These are phyloP conservation scores for Crocuta crocuta DNA, from an alignment of 2,113 vertebrate genomes.

Conservation along the genomic window DNA sequence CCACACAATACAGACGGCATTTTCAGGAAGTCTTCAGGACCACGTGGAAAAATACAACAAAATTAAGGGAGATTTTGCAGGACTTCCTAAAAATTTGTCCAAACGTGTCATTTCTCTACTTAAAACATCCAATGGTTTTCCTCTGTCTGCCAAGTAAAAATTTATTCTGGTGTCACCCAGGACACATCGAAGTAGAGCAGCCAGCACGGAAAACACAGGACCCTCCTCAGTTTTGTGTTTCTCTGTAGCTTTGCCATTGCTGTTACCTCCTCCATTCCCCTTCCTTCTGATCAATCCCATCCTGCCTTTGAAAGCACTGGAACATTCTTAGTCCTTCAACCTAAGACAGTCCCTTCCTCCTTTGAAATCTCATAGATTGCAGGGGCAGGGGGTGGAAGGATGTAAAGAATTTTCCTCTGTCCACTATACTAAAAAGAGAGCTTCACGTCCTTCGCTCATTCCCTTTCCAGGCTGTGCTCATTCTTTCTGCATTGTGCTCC, in stretches of 20 bases:
- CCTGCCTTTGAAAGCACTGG: not conserved
- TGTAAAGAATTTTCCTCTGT: not conserved
- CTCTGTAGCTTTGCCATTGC: rapidly evolving
- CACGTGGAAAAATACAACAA: not conserved
- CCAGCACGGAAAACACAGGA: rapidly evolving
- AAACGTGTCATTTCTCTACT: not conserved
- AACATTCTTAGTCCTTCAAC: not conserved
- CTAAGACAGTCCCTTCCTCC: not conserved
- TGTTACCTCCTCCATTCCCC: rapidly evolving
- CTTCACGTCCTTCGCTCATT: not conserved
- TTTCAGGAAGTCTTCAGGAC: not conserved
- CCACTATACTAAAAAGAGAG: not conserved
- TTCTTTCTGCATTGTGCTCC: not conserved
- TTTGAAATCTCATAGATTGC: not conserved
- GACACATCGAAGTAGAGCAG: not conserved
- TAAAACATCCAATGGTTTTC: not conserved
- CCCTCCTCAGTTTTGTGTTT: rapidly evolving
- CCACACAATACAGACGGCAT: rapidly evolving
- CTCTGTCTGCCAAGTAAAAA: not conserved
- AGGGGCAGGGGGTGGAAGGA: rapidly evolving
- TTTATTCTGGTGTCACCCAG: not conserved
- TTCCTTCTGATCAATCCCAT: not conserved
- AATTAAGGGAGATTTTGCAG: not conserved
- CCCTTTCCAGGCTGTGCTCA: not conserved
- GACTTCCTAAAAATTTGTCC: not conserved